These are phyloP conservation scores for Brachylomia viminalis DNA, from an alignment of 2,888 invertebrate species.

Conservation along the genomic window DNA sequence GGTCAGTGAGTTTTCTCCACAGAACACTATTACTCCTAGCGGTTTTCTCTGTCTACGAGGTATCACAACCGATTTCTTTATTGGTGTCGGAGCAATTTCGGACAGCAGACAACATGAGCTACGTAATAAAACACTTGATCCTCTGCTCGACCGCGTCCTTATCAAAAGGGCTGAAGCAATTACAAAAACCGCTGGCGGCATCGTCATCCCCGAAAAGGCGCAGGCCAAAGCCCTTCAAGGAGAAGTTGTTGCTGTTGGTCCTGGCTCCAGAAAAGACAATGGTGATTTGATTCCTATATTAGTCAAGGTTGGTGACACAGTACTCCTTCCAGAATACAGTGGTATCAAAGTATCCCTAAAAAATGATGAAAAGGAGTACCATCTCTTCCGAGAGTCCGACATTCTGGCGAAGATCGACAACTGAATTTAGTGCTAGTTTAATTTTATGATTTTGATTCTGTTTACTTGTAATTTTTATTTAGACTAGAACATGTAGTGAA, in stretches of 20 bases:
- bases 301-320: conserved; percentile 97
- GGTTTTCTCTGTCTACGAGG: no score
- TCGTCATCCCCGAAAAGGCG: conserved; percentile 99
- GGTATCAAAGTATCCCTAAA: conserved; percentile 98
- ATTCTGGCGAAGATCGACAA: conserved; percentile 97
- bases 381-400: conserved; percentile 98
- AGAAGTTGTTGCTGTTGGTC: conserved; percentile 98
- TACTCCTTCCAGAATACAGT: conserved; percentile 99
- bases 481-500: conserved; percentile 82
- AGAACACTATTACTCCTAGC: no score
- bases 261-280: conserved; percentile 96
- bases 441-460: conserved; percentile 81
- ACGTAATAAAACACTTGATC: conserved; percentile 87
- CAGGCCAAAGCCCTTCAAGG: conserved; percentile 97
- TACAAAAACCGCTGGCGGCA: conserved; percentile 98
- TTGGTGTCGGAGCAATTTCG: conserved; percentile 57
- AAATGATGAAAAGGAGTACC: conserved; percentile 97
- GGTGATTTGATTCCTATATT: conserved; percentile 95
- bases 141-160: conserved; percentile 98
- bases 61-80: conserved; percentile 59
- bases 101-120: conserved; percentile 76
- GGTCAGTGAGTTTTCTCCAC: no score
- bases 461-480: conserved; percentile 83
- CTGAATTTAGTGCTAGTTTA: conserved; percentile 82
- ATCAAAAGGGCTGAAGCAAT: conserved; percentile 97